Conservation (phyloP, 2,113 vertebrate genomes). For the Marcusenius ussheri region DNA sequence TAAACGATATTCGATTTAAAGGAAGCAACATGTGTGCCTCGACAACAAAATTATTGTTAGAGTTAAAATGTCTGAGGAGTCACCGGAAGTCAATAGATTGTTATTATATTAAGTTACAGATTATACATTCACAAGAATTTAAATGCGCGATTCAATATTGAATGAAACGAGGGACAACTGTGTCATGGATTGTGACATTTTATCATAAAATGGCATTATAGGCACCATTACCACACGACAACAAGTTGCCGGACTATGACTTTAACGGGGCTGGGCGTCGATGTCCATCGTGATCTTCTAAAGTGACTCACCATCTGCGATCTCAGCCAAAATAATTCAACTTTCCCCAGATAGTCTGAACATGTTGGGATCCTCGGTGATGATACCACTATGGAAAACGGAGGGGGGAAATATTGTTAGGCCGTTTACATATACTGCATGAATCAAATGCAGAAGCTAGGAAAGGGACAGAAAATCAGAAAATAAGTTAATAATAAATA, state of each 20-base stretch:
- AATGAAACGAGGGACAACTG: neutral
- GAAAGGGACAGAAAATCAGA: neutral
- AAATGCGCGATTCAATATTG: neutral
- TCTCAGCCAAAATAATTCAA: slow-evolving; percentile 39
- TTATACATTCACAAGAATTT: neutral
- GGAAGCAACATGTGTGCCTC: neutral
- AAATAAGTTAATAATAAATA: neutral
- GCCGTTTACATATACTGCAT: neutral
- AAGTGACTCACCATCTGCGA: slow-evolving; percentile 37
- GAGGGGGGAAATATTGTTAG: neutral
- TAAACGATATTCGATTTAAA: neutral
- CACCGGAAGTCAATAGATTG: neutral
- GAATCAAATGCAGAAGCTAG: neutral
- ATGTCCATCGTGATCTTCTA: slow-evolving; percentile 16
- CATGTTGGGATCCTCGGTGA: slow-evolving; percentile 28
- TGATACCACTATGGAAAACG: slow-evolving; percentile 7
- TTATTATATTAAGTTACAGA: neutral
- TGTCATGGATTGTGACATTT: neutral
- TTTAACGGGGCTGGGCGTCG: slow-evolving; percentile 16
- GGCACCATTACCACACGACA: neutral
- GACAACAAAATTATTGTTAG: neutral
- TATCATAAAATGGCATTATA: neutral
- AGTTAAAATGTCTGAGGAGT: neutral
- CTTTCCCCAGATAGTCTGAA: slow-evolving; percentile 42
- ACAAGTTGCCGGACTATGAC: neutral